phyloP scores from a whole-genome alignment of 2,113 vertebrate genomes.

The Osmerus eperlanus region DNA sequence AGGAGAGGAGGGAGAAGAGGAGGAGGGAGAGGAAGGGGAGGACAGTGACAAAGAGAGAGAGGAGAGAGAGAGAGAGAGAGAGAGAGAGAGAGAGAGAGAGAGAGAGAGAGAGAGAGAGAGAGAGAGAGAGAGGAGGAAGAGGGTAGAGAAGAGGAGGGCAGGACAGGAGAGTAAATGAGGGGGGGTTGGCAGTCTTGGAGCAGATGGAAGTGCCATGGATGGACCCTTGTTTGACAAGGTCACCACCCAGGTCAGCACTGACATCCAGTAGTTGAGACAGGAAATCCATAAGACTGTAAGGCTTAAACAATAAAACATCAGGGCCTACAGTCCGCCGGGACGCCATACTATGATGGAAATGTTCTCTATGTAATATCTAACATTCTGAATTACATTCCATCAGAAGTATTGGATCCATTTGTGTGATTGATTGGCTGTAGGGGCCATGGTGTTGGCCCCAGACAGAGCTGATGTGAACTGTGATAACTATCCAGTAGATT shows the following conservation, averaged over 20 bases:
- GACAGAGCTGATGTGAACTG: constrained; percentile 28
- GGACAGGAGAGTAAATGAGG: not conserved
- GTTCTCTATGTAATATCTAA: constrained; percentile 47
- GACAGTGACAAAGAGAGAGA: constrained; percentile 15
- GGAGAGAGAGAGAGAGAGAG: constrained; percentile 21
- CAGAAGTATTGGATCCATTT: constrained; percentile 46
- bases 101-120: constrained; percentile 20
- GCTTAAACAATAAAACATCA: constrained; percentile 69
- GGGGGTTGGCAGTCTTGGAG: not conserved
- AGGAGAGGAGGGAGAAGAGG: constrained; percentile 13
- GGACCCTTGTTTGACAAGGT: constrained; percentile 64
- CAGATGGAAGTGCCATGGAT: constrained; percentile 25
- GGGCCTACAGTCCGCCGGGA: constrained; percentile 48
- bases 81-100: not conserved
- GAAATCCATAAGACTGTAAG: constrained; percentile 65
- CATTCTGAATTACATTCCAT: constrained; percentile 55
- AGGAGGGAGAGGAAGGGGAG: not conserved
- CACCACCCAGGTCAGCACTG: constrained; percentile 56
- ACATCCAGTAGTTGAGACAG: constrained; percentile 61
- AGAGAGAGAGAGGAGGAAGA: constrained; percentile 13
- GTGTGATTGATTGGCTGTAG: constrained; percentile 57
- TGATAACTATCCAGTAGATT: constrained; percentile 44
- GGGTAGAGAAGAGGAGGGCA: constrained; percentile 20
- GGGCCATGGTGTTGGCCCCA: not conserved
- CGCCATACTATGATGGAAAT: constrained; percentile 60